phyloP scores from a whole-genome alignment of 2,113 vertebrate genomes.

The Mormyrus iriodes region DNA sequence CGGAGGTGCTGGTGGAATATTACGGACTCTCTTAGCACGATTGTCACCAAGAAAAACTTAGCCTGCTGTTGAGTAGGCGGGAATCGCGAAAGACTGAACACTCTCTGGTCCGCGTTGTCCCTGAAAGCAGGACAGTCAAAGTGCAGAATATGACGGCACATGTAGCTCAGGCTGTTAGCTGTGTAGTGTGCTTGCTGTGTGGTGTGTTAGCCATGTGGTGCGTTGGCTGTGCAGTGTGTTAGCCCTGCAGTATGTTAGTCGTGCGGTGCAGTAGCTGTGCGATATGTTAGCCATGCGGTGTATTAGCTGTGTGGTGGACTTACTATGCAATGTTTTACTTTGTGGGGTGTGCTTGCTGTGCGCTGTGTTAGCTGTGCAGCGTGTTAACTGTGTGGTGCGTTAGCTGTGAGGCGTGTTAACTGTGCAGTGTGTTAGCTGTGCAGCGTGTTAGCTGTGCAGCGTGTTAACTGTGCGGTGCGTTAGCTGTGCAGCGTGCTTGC shows the following conservation, averaged over 20 bases:
- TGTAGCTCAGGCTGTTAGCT: neutral
- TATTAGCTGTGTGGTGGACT: neutral
- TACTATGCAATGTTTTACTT: neutral
- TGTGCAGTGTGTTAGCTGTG: neutral
- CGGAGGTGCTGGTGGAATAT: conserved; percentile 17
- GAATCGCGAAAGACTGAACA: neutral
- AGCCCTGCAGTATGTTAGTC: neutral
- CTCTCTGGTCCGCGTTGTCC: neutral
- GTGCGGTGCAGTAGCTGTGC: neutral
- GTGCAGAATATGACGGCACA: neutral
- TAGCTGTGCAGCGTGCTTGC: neutral
- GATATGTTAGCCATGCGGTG: neutral
- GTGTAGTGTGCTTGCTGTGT: neutral
- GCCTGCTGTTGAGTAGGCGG: conserved; percentile 10
- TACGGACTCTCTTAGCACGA: conserved; percentile 18
- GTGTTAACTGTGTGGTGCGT: neutral
- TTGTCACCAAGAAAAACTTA: conserved; percentile 10
- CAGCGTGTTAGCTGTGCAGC: neutral
- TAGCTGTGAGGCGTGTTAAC: neutral
- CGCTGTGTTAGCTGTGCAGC: neutral
- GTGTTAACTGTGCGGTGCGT: neutral
- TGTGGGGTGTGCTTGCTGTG: neutral
- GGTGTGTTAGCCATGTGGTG: neutral
- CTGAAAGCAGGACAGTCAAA: neutral
- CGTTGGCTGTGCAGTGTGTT: neutral